These are phyloP conservation scores for Drosophila virilis DNA, from an alignment of 1,140 invertebrate species.

Conservation along the genomic window DNA sequence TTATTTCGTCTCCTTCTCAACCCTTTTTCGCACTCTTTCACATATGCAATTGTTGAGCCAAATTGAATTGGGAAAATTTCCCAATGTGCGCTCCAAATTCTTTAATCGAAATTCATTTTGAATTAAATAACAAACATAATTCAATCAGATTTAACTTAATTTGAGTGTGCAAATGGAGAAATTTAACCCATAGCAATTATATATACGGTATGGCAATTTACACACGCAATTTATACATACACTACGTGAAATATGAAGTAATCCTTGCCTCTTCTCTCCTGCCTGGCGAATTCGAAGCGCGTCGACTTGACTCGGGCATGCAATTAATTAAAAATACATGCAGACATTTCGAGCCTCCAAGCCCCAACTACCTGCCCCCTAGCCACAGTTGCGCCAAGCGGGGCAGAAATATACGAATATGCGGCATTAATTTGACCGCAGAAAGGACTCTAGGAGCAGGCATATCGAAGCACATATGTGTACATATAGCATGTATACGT, in stretches of 20 bases:
- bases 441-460: slow-evolving; percentile 36
- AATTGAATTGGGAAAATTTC: neutral
- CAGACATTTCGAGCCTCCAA: slow-evolving; percentile 53
- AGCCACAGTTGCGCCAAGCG: slow-evolving; percentile 7
- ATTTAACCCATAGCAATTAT: slow-evolving; percentile 6
- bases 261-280: neutral
- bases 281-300: slow-evolving; percentile 28
- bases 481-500: neutral
- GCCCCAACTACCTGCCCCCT: neutral
- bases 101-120: slow-evolving; percentile 7
- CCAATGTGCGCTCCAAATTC: neutral
- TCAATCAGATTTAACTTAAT: slow-evolving; percentile 31
- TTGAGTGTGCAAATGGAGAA: slow-evolving; percentile 7
- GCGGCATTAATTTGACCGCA: slow-evolving; percentile 70
- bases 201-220: slow-evolving; percentile 24
- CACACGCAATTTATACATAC: neutral
- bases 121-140: slow-evolving; percentile 27
- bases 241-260: slow-evolving; percentile 5
- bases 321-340: slow-evolving; percentile 83
- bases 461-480: slow-evolving; percentile 26
- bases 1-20: neutral
- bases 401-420: slow-evolving; percentile 44
- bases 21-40: too few relatives aligned
- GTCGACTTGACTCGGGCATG: slow-evolving; percentile 50
- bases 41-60: neutral